Percentiles rank a stretch among this genome's conserved stretches.
Evolutionary conservation across 2,797 vertebrate species (phyloP).

Genomic region (Otolemur crassicaudatus): DNA sequence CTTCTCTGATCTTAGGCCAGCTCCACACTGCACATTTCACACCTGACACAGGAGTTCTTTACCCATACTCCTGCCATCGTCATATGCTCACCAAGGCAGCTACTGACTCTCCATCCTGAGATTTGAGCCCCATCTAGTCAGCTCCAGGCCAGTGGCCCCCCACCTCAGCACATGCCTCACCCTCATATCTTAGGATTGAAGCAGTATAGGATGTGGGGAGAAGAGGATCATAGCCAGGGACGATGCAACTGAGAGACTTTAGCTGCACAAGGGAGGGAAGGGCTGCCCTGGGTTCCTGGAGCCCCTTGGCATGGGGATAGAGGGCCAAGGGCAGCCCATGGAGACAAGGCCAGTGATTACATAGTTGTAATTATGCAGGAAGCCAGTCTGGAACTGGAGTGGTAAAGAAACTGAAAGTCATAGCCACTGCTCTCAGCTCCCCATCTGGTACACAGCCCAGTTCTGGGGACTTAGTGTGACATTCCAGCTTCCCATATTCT

Average conservation of each 20-base stretch:
- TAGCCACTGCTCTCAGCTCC: not conserved
- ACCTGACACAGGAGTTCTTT: not conserved
- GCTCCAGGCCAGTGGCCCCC: not conserved
- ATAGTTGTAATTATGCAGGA: not conserved
- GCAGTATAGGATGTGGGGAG: not conserved
- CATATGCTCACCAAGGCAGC: not conserved
- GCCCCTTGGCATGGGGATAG: slow-evolving; percentile 60
- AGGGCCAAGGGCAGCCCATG: slow-evolving; percentile 62
- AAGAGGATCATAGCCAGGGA: not conserved
- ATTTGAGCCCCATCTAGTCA: not conserved
- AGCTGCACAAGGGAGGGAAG: not conserved
- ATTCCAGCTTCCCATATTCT: not conserved
- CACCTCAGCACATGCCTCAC: not conserved
- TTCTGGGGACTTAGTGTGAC: not conserved
- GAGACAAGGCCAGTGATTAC: slow-evolving; percentile 74
- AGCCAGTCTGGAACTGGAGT: not conserved
- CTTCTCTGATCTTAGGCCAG: not conserved
- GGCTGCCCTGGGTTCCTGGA: slow-evolving; percentile 51
- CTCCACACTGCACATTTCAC: not conserved
- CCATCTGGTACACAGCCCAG: not conserved
- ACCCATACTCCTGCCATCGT: not conserved
- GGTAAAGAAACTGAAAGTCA: not conserved
- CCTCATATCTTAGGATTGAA: not conserved
- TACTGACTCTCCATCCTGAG: not conserved
- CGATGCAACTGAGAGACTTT: not conserved